Percentiles rank a stretch among this genome's conserved stretches.
Evolutionary conservation across 2,888 invertebrate genomes (phyloP).

Genomic region (Latrodectus elegans): DNA sequence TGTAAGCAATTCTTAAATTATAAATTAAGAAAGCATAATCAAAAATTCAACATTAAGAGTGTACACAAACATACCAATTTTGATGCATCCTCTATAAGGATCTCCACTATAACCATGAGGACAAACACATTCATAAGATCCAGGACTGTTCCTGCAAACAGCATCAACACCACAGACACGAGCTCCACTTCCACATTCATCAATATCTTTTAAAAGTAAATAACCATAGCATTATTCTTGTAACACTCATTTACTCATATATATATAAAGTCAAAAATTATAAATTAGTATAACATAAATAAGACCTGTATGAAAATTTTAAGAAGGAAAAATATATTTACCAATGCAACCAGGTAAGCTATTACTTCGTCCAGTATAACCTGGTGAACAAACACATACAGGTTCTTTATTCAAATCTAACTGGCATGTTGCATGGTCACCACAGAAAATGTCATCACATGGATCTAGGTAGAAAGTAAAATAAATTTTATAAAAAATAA

Average conservation of each 20-base stretch:
- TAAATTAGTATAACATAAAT: no score
- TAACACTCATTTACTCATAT: no score
- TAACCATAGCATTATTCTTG: not conserved
- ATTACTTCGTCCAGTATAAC: conserved; percentile 81
- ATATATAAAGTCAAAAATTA: no score
- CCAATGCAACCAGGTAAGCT: conserved; percentile 79
- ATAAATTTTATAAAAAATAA: not conserved
- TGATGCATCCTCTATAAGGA: conserved; percentile 71
- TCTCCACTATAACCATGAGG: conserved; percentile 79
- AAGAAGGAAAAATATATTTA: conserved; percentile 15
- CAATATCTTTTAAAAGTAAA: conserved; percentile 80
- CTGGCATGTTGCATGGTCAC: conserved; percentile 91
- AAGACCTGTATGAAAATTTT: not conserved
- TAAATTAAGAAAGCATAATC: no score
- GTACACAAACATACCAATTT: conserved; percentile 39
- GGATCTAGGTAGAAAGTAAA: conserved; percentile 81
- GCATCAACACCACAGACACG: conserved; percentile 87
- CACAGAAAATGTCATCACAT: conserved; percentile 88
- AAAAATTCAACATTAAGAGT: no score
- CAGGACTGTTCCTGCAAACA: conserved; percentile 90
- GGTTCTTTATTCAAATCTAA: conserved; percentile 84
- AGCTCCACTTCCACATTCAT: conserved; percentile 86
- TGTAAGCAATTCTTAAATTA: no score
- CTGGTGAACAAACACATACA: conserved; percentile 87
- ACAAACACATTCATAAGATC: conserved; percentile 90